Conservation (phyloP, 2,888 invertebrate species). For the Acrobasis repandana region DNA sequence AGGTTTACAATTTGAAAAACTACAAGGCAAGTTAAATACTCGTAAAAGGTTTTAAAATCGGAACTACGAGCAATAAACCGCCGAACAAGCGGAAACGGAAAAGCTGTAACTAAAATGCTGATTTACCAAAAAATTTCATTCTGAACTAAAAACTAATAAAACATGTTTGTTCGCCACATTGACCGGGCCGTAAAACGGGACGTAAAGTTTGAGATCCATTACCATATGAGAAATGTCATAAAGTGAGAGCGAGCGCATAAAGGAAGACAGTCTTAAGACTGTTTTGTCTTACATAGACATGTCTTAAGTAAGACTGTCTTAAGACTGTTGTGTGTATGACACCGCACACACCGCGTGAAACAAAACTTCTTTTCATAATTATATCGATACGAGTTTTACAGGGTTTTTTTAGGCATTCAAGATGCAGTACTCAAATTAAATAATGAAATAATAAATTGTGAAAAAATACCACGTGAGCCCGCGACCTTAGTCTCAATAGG, state of each 20-base stretch:
- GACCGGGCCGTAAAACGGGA: conserved; percentile 39
- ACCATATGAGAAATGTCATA: conserved; percentile 45
- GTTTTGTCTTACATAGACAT: conserved; percentile 29
- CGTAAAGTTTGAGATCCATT: conserved; percentile 45
- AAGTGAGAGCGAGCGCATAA: conserved; percentile 27
- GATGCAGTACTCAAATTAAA: too few relatives aligned
- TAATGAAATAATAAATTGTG: too few relatives aligned
- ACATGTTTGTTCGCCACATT: conserved; percentile 19
- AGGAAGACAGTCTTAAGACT: too few relatives aligned
- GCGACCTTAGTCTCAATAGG: too few relatives aligned
- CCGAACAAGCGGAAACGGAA: conserved; percentile 3
- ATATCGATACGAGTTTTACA: too few relatives aligned
- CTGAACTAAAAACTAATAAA: conserved; percentile 23
- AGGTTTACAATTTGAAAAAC: background rate
- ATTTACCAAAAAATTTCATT: conserved; percentile 11
- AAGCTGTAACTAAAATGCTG: background rate
- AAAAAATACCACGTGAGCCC: too few relatives aligned
- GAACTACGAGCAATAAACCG: background rate
- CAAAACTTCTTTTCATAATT: too few relatives aligned
- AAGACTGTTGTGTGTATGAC: too few relatives aligned
- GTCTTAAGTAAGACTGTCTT: too few relatives aligned
- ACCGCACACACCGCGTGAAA: too few relatives aligned
- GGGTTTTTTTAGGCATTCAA: too few relatives aligned
- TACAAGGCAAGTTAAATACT: background rate
- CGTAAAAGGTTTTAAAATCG: background rate